Evolutionary conservation across 2,888 invertebrate genomes (phyloP), one percentile per base, ranked within the genome.

Genomic region (Dorcus parallelipipedus): DNA sequence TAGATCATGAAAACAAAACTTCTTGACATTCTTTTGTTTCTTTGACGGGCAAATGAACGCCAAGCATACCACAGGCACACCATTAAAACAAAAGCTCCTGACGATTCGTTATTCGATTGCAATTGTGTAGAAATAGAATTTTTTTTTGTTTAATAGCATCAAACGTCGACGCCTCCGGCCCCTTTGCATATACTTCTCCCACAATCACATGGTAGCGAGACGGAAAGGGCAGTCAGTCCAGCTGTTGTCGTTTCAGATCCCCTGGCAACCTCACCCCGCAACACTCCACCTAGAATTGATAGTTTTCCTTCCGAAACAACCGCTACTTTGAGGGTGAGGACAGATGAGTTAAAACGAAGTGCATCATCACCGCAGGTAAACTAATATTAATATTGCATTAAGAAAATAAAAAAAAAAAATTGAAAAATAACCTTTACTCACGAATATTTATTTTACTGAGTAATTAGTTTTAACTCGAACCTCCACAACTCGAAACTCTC

Each of bases 281-380:
- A 67, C n/a, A 54, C 61, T 45, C 69, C 63, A 65, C 69, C 63
- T 58, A 72, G 66, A 61, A 67, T 71, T 9, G 70, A 70, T 52
- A 60, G 68, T 65, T 65, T 67, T 42, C 51, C 48, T 17, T 40
- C 59, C 7, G 68, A 67, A 54, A 68, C 69, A 49, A 70, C 64
- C 43, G 70, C 69, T 59, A 76, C 69, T 50, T 70, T 73, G 61
- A 77, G 84, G 62, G 81, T 85, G 47, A 80, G 83, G 67, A 80
- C 82, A 49, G 84, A 86, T 62, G 86, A 86, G 71, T 74, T 86
- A 26, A 82, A 83, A 65, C 77, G 86, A 58, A 84, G 85, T 64
- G 80, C 82, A 57, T 86, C 86, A 17, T 84, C 84, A 56, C 86
- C 86, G 58, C 85, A 84, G 80, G 86, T 85, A 69, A 68, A 66